These are phyloP conservation scores for Corythaeola cristata DNA, from an alignment of 2,113 vertebrate genomes.

Conservation along the genomic window DNA sequence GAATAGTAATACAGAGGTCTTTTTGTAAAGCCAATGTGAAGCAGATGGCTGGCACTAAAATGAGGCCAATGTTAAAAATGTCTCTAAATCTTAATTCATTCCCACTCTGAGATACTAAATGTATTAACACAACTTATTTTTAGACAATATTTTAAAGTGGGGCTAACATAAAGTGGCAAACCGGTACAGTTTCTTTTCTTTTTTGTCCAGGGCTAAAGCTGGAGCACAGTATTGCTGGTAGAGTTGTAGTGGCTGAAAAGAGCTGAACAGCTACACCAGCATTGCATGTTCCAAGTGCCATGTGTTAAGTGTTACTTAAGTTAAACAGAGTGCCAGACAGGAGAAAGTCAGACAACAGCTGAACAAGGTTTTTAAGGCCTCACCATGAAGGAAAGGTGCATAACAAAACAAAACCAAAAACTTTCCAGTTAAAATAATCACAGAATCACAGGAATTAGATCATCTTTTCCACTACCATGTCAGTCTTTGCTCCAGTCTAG, in stretches of 20 bases:
- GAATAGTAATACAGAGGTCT: neutral
- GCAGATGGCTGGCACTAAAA: neutral
- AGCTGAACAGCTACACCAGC: neutral
- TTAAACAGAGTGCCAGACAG: neutral
- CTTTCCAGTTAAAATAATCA: neutral
- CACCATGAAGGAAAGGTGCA: neutral
- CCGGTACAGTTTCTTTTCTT: neutral
- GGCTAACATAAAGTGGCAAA: neutral
- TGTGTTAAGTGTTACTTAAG: neutral
- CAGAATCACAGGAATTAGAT: neutral
- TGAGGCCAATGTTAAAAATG: neutral
- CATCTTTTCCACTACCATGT: neutral
- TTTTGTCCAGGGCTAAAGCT: neutral
- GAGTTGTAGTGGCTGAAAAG: neutral
- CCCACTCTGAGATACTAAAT: neutral
- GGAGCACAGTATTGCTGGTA: neutral
- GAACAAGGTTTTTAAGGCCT: neutral
- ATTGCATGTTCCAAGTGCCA: neutral
- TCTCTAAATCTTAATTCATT: neutral
- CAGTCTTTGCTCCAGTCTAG: neutral
- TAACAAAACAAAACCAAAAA: neutral
- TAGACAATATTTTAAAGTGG: neutral
- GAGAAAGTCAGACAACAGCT: neutral
- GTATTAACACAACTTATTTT: neutral
- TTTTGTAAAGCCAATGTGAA: neutral